A percentile compares a stretch with the other conserved stretches of the same genome.
Evolutionary conservation across 2,113 vertebrate species (phyloP).

Genomic region (Amphiprion percula): DNA sequence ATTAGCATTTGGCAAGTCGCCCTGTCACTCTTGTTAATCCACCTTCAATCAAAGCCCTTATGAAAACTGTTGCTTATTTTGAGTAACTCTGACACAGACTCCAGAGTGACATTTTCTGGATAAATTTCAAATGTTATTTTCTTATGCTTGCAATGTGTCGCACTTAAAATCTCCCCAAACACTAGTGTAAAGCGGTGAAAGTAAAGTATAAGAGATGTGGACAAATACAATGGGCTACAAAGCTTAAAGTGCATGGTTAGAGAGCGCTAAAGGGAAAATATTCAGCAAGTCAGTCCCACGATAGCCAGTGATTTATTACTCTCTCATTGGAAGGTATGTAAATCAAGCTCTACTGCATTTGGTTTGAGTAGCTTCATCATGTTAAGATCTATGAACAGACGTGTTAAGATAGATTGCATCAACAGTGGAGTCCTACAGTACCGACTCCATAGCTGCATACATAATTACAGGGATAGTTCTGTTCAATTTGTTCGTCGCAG

Average conservation of each 20-base stretch:
- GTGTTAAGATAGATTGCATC: not conserved
- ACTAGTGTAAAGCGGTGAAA: no score
- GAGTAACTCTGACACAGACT: no score
- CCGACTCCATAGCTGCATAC: not conserved
- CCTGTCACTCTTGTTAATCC: no score
- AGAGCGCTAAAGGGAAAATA: not conserved
- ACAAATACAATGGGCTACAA: not conserved
- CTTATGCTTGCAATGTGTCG: no score
- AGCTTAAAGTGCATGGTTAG: not conserved
- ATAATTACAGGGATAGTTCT: not conserved
- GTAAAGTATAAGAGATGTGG: not conserved
- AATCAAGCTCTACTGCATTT: not conserved
- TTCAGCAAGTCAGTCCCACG: not conserved
- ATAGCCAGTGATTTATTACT: constrained; percentile 10
- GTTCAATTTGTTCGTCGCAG: not conserved
- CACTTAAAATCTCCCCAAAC: no score
- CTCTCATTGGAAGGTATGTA: not conserved
- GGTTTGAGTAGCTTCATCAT: not conserved
- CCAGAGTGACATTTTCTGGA: no score
- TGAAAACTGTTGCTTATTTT: not conserved
- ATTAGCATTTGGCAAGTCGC: not conserved
- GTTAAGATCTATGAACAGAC: constrained; percentile 12
- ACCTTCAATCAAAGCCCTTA: not conserved
- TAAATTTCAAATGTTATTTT: no score
- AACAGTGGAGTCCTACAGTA: not conserved